phyloP scores from a whole-genome alignment of 2,113 vertebrate species.

The Hydrochoerus hydrochaeris region DNA sequence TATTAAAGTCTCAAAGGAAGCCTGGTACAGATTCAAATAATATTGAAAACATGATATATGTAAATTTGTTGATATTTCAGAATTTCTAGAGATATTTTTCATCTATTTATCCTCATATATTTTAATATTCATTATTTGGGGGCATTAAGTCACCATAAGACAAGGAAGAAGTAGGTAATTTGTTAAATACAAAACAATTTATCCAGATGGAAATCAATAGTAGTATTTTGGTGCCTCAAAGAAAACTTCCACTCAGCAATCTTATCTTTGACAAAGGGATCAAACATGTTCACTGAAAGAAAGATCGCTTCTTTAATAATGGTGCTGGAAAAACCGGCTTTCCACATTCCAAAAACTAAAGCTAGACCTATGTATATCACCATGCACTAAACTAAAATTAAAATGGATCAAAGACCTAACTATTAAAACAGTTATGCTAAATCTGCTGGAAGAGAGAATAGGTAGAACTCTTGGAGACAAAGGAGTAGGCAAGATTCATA shows the following conservation, averaged over 20 bases:
- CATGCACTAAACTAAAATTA: background rate
- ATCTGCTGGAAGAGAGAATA: background rate
- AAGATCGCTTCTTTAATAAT: background rate
- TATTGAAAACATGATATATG: background rate
- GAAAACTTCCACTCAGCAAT: background rate
- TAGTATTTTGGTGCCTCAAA: background rate
- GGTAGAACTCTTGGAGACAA: background rate
- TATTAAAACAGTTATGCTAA: background rate
- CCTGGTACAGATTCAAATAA: background rate
- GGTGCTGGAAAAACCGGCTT: background rate
- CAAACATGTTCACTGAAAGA: too few relatives aligned
- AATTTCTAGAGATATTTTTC: background rate
- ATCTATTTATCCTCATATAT: background rate
- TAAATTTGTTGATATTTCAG: background rate
- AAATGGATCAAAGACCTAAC: background rate
- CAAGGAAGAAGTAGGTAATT: background rate
- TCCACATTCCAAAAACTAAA: background rate
- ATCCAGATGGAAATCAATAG: background rate
- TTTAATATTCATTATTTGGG: background rate
- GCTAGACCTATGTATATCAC: background rate
- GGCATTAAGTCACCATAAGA: background rate
- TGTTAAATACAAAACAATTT: background rate
- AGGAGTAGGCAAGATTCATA: background rate
- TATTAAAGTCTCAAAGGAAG: background rate
- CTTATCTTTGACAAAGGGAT: background rate